Evolutionary conservation across 2,888 invertebrate species (phyloP).

Genomic region (Cryptocephalus moraei): DNA sequence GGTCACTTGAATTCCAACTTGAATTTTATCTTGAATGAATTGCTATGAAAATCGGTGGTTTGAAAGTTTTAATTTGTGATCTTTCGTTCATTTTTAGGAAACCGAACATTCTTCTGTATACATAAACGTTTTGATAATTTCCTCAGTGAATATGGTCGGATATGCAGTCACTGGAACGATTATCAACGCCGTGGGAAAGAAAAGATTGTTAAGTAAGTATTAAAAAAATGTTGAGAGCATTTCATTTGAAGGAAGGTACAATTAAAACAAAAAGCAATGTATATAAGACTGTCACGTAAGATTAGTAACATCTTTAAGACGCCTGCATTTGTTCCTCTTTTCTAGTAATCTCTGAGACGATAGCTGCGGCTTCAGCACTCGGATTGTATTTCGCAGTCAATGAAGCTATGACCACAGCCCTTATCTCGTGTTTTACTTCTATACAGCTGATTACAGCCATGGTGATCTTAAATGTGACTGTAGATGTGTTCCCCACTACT

Average conservation of each 20-base stretch:
- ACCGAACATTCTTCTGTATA: slow-evolving; percentile 13
- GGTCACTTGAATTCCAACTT: no score
- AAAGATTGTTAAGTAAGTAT: slow-evolving; percentile 3
- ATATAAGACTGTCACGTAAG: no score
- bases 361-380: no score
- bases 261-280: no score
- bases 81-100: slow-evolving; percentile 13
- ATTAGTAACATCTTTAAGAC: no score
- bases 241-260: no score
- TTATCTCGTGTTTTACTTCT: background rate
- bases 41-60: no score
- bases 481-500: slow-evolving; percentile 6
- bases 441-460: background rate
- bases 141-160: background rate
- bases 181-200: slow-evolving; percentile 3
- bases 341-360: no score
- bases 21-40: no score
- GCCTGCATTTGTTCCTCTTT: no score
- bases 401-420: background rate
- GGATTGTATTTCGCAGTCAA: background rate
- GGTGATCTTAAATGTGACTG: slow-evolving; percentile 3
- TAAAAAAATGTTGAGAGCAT: no score
- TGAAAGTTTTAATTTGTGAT: no score
- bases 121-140: slow-evolving; percentile 2
- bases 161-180: slow-evolving; percentile 1